These are phyloP conservation scores for Grus americana DNA, from an alignment of 2,113 vertebrate species.

Conservation along the genomic window DNA sequence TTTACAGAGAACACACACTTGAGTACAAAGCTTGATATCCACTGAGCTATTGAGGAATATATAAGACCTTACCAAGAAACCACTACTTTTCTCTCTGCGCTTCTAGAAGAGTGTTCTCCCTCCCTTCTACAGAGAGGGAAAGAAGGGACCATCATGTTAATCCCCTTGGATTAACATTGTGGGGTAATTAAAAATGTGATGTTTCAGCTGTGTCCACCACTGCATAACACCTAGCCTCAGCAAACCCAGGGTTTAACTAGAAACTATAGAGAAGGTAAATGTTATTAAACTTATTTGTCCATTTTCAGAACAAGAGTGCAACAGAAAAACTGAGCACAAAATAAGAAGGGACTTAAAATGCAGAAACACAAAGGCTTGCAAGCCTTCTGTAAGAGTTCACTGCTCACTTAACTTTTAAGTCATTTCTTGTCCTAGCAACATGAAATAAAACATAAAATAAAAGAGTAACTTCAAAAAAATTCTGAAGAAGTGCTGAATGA, in stretches of 20 bases:
- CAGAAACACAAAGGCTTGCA: not conserved
- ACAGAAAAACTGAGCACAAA: not conserved
- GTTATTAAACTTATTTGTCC: not conserved
- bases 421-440: not conserved
- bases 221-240: not conserved
- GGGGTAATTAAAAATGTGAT: not conserved
- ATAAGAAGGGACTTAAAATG: not conserved
- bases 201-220: not conserved
- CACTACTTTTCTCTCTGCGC: fast-evolving
- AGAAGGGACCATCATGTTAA: not conserved
- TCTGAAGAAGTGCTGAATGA: not conserved
- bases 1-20: not conserved
- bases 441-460: slow-evolving; percentile 20
- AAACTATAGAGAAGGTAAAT: not conserved
- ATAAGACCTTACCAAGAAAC: not conserved
- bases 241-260: not conserved
- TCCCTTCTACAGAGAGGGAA: not conserved
- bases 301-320: not conserved
- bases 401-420: slow-evolving; percentile 17
- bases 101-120: not conserved
- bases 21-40: not conserved
- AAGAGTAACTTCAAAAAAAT: not conserved
- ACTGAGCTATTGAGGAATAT: not conserved
- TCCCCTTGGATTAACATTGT: not conserved
- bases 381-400: not conserved